Conservation (phyloP, 2,113 vertebrate species). For the Tenebrosternarchus preto region DNA sequence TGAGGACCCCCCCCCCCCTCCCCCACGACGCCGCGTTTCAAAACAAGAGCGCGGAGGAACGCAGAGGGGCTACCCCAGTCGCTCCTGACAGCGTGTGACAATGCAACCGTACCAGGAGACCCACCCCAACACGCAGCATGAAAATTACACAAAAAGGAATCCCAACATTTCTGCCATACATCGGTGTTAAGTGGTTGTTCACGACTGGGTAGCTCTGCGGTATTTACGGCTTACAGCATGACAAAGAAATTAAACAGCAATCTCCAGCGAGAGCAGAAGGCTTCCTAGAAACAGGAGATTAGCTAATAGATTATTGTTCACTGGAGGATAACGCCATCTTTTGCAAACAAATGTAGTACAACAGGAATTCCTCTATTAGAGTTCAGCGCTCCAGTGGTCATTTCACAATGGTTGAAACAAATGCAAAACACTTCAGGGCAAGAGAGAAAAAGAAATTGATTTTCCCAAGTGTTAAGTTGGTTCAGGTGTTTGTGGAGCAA, state of each 20-base stretch:
- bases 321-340: constrained; percentile 5
- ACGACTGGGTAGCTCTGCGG: background rate
- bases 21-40: too few relatives aligned
- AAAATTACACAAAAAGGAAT: background rate
- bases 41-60: too few relatives aligned
- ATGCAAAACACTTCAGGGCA: constrained; percentile 8
- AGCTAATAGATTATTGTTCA: constrained; percentile 23
- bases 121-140: background rate
- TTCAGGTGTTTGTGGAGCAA: constrained; percentile 4
- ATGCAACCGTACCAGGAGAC: too few relatives aligned
- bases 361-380: background rate
- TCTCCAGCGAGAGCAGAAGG: background rate
- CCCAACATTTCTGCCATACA: too few relatives aligned
- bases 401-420: constrained; percentile 40
- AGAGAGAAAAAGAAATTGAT: constrained; percentile 21
- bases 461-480: constrained; percentile 25
- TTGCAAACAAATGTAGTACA: constrained; percentile 22
- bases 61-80: too few relatives aligned
- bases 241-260: constrained; percentile 14
- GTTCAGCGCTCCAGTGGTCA: background rate
- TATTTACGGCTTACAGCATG: background rate
- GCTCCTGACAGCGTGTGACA: too few relatives aligned
- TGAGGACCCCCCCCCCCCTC: too few relatives aligned
- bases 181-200: too few relatives aligned
- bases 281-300: constrained; percentile 18